Evolutionary conservation across 2,888 invertebrate genomes (phyloP).

Genomic region (Leptopterna dolabrata): DNA sequence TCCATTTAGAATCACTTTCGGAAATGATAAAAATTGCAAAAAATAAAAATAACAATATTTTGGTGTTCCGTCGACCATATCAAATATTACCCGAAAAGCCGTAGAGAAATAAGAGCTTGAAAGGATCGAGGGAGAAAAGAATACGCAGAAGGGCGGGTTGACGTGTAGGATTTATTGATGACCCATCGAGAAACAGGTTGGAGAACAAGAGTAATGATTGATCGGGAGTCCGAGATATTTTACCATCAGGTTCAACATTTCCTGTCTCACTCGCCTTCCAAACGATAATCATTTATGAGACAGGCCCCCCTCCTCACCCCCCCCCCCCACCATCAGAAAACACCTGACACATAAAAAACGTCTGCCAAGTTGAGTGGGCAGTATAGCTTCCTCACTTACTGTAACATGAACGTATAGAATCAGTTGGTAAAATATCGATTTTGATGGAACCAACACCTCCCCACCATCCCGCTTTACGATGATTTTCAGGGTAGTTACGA

Average conservation of each 20-base stretch:
- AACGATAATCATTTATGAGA: neutral
- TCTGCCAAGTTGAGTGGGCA: too few species aligned
- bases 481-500: too few species aligned
- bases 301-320: neutral
- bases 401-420: too few species aligned
- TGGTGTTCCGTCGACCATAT: too few species aligned
- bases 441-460: too few species aligned
- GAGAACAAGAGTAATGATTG: constrained; percentile 30
- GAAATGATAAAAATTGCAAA: neutral
- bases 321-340: too few species aligned
- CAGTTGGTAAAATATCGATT: too few species aligned
- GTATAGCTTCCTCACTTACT: too few species aligned
- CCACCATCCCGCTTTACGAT: too few species aligned
- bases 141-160: neutral
- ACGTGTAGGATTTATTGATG: constrained; percentile 34
- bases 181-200: constrained; percentile 15
- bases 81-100: neutral
- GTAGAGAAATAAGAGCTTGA: neutral
- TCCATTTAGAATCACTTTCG: too few species aligned
- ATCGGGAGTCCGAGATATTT: neutral
- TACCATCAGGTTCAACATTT: neutral
- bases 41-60: too few species aligned
- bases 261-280: neutral
- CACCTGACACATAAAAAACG: too few species aligned
- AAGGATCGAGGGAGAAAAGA: neutral